A percentile compares a stretch with the other conserved stretches of the same genome.
These are phyloP conservation scores for Geopemphigus sp. DNA, from an alignment of 1,140 invertebrate species.

Conservation along the genomic window DNA sequence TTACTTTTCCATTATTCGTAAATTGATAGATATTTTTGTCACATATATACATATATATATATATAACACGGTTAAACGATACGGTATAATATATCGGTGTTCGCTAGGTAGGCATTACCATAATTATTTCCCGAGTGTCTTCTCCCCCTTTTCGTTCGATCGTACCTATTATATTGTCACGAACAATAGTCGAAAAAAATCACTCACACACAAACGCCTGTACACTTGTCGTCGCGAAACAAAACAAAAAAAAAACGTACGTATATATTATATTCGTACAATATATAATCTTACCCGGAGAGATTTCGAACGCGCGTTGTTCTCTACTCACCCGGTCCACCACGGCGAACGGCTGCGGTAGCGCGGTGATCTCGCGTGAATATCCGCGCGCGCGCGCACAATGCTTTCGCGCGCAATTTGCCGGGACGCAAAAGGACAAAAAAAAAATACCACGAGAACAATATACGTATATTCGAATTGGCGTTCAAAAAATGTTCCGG, in stretches of 20 bases:
- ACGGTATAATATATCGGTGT: too few relatives aligned
- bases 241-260: not conserved
- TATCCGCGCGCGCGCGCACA: not conserved
- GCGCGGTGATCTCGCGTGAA: not conserved
- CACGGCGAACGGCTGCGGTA: not conserved
- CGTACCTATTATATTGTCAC: not conserved
- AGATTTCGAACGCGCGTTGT: not conserved
- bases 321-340: too few relatives aligned
- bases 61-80: too few relatives aligned
- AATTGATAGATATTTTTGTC: slow-evolving; percentile 4
- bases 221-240: slow-evolving; percentile 21
- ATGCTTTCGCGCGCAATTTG: not conserved
- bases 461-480: not conserved
- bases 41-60: too few relatives aligned
- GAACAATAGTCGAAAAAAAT: slow-evolving; percentile 23
- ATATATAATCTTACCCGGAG: not conserved
- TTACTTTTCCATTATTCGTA: too few relatives aligned
- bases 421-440: slow-evolving; percentile 4
- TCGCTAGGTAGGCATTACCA: not conserved
- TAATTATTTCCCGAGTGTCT: slow-evolving; percentile 6
- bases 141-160: not conserved
- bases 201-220: not conserved
- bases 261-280: not conserved
- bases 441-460: not conserved
- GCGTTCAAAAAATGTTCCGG: not conserved